Percentiles rank a stretch among this genome's conserved stretches.
phyloP scores from a whole-genome alignment of 2,888 invertebrate species.

The Agrochola lota region DNA sequence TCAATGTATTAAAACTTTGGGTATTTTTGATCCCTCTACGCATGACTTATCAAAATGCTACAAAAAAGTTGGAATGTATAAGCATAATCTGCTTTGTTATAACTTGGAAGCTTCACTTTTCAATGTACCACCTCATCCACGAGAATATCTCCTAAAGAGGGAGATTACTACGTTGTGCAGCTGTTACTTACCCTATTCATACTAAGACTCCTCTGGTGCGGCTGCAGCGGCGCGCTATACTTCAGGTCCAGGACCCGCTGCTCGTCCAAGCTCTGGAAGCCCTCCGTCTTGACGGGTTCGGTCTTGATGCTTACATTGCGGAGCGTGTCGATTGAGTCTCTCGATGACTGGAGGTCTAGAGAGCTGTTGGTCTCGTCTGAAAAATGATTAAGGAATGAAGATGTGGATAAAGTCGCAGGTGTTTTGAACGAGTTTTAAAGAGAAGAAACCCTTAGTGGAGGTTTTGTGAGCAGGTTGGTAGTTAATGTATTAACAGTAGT shows the following conservation, averaged over 20 bases:
- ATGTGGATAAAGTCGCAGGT: not conserved
- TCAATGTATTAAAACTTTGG: too few relatives aligned
- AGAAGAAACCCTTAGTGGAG: too few relatives aligned
- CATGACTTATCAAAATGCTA: too few relatives aligned
- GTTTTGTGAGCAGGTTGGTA: not conserved
- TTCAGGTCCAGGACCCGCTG: slow-evolving; percentile 86
- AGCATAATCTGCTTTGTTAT: too few relatives aligned
- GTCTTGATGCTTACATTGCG: slow-evolving; percentile 87
- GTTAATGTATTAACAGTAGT: too few relatives aligned
- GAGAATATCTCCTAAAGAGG: not conserved
- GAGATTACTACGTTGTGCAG: not conserved
- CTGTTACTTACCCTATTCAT: slow-evolving; percentile 83
- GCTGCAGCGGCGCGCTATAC: slow-evolving; percentile 83
- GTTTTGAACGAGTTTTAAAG: too few relatives aligned
- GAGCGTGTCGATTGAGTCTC: slow-evolving; percentile 87
- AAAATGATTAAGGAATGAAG: not conserved
- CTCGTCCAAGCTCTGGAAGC: slow-evolving; percentile 83
- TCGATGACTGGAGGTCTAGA: slow-evolving; percentile 85
- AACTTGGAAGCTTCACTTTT: too few relatives aligned
- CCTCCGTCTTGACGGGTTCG: slow-evolving; percentile 82
- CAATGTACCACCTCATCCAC: not conserved
- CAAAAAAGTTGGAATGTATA: too few relatives aligned
- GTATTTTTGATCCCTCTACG: too few relatives aligned
- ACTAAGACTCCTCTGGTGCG: slow-evolving; percentile 87
- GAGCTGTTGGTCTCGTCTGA: slow-evolving; percentile 87